phyloP scores from a whole-genome alignment of 2,888 invertebrate genomes.

The Conchocele bisecta region DNA sequence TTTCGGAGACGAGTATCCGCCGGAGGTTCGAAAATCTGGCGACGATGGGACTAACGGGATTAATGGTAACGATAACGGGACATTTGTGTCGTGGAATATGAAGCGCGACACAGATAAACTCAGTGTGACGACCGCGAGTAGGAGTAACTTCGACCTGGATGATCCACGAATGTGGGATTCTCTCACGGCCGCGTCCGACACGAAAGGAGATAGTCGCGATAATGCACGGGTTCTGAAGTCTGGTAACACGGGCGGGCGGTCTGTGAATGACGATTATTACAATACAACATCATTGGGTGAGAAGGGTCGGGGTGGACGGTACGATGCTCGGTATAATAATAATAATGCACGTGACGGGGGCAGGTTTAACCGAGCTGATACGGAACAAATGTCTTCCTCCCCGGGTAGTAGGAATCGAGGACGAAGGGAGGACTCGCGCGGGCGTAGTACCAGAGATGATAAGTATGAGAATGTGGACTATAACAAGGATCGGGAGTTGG shows the following conservation, averaged over 20 bases:
- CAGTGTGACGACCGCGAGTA: slow-evolving; percentile 26
- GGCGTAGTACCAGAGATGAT: background rate
- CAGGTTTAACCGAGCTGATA: slow-evolving; percentile 37
- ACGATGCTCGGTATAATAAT: slow-evolving; percentile 25
- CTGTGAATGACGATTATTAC: slow-evolving; percentile 4
- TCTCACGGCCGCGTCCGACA: slow-evolving; percentile 1
- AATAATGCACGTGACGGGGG: slow-evolving; percentile 6
- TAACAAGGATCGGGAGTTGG: slow-evolving; percentile 19
- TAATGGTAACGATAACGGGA: slow-evolving; percentile 9
- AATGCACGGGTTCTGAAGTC: background rate
- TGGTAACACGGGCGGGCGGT: slow-evolving; percentile 18
- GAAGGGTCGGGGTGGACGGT: background rate
- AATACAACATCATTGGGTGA: too few species aligned
- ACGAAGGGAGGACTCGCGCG: background rate
- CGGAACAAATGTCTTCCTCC: slow-evolving; percentile 43
- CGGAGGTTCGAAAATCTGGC: background rate
- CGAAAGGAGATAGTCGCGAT: background rate
- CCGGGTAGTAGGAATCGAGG: slow-evolving; percentile 32
- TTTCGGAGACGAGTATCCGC: background rate
- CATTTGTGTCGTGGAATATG: slow-evolving; percentile 47
- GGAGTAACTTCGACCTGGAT: slow-evolving; percentile 56
- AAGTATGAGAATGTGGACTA: background rate
- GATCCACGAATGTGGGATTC: slow-evolving; percentile 54
- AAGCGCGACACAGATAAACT: slow-evolving; percentile 23
- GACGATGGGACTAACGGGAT: background rate